Evolutionary conservation across 37 sponge, comb jelly and placozoan genomes (phyloP).

Genomic region (Oopsacas minuta): DNA sequence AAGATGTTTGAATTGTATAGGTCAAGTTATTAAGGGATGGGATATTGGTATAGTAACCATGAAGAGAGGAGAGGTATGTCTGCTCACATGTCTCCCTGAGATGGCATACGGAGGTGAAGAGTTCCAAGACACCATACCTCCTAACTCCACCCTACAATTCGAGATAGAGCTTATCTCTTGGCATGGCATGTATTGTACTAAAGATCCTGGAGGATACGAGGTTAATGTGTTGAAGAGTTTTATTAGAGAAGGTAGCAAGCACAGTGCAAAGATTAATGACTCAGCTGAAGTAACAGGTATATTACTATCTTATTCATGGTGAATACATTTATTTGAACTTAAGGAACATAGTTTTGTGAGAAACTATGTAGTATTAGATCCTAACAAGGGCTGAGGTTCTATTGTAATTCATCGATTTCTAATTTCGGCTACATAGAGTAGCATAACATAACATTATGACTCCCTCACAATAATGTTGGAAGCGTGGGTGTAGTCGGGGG

Average conservation of each 20-base stretch:
- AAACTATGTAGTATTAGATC: no score
- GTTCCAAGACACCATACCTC: conserved; percentile 73
- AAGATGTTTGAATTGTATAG: no score
- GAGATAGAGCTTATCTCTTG: conserved; percentile 66
- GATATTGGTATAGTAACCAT: conserved; percentile 86
- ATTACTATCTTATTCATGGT: neutral
- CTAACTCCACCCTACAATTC: conserved; percentile 78
- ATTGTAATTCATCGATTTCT: no score
- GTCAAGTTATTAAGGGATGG: conserved; percentile 92
- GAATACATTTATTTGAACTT: neutral
- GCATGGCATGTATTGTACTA: conserved; percentile 19
- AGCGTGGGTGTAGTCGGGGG: no score
- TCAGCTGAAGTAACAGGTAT: conserved; percentile 45
- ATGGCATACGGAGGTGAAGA: conserved; percentile 83
- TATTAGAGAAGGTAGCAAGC: conserved; percentile 38
- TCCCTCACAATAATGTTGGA: no score
- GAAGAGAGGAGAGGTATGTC: conserved; percentile 59
- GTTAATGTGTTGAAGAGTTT: conserved; percentile 61
- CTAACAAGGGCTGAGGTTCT: no score
- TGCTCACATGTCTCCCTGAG: conserved; percentile 78
- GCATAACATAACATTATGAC: no score
- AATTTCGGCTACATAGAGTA: no score
- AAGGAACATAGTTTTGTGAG: neutral
- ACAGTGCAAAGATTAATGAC: conserved; percentile 51
- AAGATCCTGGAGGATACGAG: conserved; percentile 57